Conservation (phyloP, 2,113 vertebrate species). For the Micromys minutus region DNA sequence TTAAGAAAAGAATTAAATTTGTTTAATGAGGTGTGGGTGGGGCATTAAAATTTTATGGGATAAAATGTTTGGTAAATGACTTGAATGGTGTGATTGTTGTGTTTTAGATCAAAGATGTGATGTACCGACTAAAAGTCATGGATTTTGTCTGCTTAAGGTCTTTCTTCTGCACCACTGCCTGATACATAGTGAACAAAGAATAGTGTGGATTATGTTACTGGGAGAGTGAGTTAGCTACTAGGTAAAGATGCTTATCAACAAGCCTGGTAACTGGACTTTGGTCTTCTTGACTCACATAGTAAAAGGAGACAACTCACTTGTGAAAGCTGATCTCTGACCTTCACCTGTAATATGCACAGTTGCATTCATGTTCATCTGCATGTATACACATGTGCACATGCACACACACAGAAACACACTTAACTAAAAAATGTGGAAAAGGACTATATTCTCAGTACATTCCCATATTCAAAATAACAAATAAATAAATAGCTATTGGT, state of each 20-base stretch:
- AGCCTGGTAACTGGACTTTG: neutral
- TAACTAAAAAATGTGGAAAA: neutral
- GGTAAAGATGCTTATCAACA: too few species aligned
- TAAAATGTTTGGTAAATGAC: neutral
- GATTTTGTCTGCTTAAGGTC: neutral
- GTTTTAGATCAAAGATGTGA: neutral
- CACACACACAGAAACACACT: neutral
- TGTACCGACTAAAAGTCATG: neutral
- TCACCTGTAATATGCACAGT: neutral
- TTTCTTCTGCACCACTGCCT: neutral
- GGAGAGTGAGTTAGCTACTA: neutral
- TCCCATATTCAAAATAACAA: neutral
- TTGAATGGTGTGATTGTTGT: neutral
- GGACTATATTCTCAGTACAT: neutral
- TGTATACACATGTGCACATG: neutral
- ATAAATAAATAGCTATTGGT: neutral
- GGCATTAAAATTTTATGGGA: neutral
- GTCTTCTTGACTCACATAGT: neutral
- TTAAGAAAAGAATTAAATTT: neutral
- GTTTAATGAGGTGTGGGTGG: neutral
- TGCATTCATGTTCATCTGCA: neutral
- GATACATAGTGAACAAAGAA: neutral
- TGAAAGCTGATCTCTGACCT: neutral
- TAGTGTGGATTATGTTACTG: neutral
- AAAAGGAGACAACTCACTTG: neutral